Evolutionary conservation across 1,140 invertebrate species (phyloP).

Genomic region (Drosophila saltans): DNA sequence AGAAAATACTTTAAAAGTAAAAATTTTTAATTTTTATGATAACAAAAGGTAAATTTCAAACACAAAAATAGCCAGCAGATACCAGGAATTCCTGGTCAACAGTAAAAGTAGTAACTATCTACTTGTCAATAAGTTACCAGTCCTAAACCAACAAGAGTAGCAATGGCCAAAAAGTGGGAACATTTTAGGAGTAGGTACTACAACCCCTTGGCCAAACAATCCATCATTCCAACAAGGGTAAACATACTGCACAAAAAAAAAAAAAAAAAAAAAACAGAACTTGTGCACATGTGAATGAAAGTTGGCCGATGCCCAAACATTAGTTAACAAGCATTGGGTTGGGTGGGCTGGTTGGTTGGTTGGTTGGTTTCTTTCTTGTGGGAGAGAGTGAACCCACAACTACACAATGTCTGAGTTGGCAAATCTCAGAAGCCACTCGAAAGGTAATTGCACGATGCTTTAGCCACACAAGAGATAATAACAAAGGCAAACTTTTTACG

Average conservation of each 20-base stretch:
- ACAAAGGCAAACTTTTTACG: conserved; percentile 74
- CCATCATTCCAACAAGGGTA: conserved; percentile 39
- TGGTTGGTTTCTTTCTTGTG: background rate
- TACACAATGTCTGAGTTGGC: conserved; percentile 10
- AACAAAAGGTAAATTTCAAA: background rate
- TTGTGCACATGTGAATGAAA: conserved; percentile 31
- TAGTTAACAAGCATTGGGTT: conserved; percentile 45
- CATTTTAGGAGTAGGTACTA: conserved; percentile 13
- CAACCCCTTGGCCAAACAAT: conserved; percentile 50
- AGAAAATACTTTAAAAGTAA: too few relatives aligned
- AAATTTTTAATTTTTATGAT: background rate
- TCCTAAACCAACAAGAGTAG: conserved; percentile 60
- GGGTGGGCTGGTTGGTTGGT: background rate
- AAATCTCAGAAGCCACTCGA: conserved; percentile 75
- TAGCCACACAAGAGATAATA: conserved; percentile 69
- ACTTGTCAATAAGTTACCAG: conserved; percentile 49
- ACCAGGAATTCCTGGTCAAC: conserved; percentile 6
- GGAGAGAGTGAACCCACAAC: too few relatives aligned
- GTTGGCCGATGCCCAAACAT: conserved; percentile 32
- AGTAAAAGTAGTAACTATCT: conserved; percentile 9
- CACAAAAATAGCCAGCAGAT: background rate
- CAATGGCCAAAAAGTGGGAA: background rate
- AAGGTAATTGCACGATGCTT: conserved; percentile 75
- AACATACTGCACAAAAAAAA: conserved; percentile 19
- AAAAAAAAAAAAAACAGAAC: conserved; percentile 28